phyloP scores from a whole-genome alignment of 2,797 vertebrate species.

The Hephaestus fuliginosus region DNA sequence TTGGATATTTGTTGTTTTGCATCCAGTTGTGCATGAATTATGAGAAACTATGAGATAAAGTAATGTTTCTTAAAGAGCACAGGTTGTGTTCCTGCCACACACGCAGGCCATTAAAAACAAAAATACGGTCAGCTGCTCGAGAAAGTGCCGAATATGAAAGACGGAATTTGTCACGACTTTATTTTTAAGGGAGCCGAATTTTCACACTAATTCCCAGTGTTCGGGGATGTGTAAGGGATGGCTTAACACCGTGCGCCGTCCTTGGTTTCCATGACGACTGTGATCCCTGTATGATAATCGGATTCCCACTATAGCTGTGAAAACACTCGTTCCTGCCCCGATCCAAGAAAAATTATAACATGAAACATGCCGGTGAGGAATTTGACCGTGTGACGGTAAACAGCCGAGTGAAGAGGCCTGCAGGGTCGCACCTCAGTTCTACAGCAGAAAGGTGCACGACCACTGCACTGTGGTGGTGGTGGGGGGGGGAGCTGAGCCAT shows the following conservation, averaged over 20 bases:
- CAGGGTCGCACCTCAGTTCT: conserved; percentile 48
- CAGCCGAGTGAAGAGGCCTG: conserved; percentile 24
- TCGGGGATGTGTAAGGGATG: conserved; percentile 78
- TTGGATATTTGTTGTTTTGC: not conserved
- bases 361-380: conserved; percentile 47
- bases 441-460: conserved; percentile 13
- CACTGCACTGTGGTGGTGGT: not conserved
- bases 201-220: conserved; percentile 83
- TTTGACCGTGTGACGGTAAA: conserved; percentile 45
- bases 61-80: not conserved
- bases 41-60: not conserved
- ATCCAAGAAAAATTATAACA: conserved; percentile 73
- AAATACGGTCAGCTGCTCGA: not conserved
- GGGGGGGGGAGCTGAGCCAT: conserved; percentile 18
- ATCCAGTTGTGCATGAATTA: not conserved
- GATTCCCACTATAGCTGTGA: conserved; percentile 83
- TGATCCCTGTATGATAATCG: conserved; percentile 84
- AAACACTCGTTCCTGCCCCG: conserved; percentile 71
- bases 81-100: conserved; percentile 4
- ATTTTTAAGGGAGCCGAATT: conserved; percentile 75
- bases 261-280: conserved; percentile 87
- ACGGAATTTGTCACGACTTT: conserved; percentile 67
- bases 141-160: conserved; percentile 25
- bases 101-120: not conserved
- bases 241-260: conserved; percentile 77